phyloP scores from a whole-genome alignment of 2,113 vertebrate genomes.

The Pagrus major region DNA sequence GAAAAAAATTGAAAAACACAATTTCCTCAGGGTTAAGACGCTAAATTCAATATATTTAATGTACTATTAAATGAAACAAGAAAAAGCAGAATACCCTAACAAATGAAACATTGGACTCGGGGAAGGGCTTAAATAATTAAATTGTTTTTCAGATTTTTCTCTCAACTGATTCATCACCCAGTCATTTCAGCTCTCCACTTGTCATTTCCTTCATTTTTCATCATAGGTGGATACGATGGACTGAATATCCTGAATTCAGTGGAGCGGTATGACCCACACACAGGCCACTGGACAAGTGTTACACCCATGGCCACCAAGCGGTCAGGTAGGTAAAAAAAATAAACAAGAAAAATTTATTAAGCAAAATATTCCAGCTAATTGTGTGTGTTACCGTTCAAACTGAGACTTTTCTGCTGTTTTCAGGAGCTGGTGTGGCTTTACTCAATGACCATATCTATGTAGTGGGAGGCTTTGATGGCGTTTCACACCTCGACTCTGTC shows the following conservation, averaged over 20 bases:
- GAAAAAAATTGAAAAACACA: too few relatives aligned
- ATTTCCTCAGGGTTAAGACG: not conserved
- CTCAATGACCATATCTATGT: slow-evolving; percentile 98
- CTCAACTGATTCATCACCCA: not conserved
- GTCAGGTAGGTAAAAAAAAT: slow-evolving; percentile 82
- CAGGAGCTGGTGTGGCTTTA: slow-evolving; percentile 95
- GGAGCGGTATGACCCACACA: slow-evolving; percentile 97
- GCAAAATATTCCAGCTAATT: accelerated
- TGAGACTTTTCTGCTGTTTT: slow-evolving; percentile 19
- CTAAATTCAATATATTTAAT: not conserved
- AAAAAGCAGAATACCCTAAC: not conserved
- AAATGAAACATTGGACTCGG: not conserved
- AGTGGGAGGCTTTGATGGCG: slow-evolving; percentile 97
- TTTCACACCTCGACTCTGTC: slow-evolving; percentile 95
- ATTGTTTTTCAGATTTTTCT: too few relatives aligned
- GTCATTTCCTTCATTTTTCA: not conserved
- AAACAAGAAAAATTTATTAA: not conserved
- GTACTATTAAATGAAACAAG: not conserved
- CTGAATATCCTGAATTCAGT: slow-evolving; percentile 98
- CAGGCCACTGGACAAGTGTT: slow-evolving; percentile 98
- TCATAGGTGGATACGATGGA: slow-evolving; percentile 95
- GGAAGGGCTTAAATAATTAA: too few relatives aligned
- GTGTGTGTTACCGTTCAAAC: not conserved
- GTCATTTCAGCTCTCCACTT: not conserved
- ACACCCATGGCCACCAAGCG: slow-evolving; percentile 98